Percentiles rank a stretch among this genome's conserved stretches.
Evolutionary conservation across 2,888 invertebrate species (phyloP).

Genomic region (Coenonympha glycerion): DNA sequence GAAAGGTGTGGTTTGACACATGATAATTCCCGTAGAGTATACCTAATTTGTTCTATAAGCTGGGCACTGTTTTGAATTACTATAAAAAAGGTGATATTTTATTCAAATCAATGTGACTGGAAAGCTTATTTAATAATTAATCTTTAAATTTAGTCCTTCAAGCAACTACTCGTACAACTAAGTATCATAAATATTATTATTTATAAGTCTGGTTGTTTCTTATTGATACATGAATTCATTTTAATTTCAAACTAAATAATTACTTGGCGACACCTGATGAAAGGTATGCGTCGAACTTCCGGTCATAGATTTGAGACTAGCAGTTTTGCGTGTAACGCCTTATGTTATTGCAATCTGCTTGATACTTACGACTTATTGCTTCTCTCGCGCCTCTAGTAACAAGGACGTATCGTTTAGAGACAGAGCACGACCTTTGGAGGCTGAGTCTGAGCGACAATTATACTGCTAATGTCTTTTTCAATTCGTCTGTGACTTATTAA

Average conservation of each 20-base stretch:
- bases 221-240: too few relatives aligned
- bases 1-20: too few relatives aligned
- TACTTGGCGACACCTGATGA: conserved; percentile 53
- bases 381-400: conserved; percentile 23
- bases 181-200: too few relatives aligned
- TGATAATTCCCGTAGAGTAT: too few relatives aligned
- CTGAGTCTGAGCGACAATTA: conserved; percentile 65
- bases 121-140: too few relatives aligned
- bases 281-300: conserved; percentile 66
- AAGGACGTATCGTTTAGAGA: conserved; percentile 59
- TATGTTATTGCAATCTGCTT: conserved; percentile 43
- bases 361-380: conserved; percentile 44
- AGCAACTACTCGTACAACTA: too few relatives aligned
- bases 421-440: conserved; percentile 65
- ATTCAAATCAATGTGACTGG: too few relatives aligned
- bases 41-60: too few relatives aligned
- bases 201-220: too few relatives aligned
- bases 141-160: too few relatives aligned
- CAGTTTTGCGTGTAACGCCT: conserved; percentile 42
- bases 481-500: conserved; percentile 11
- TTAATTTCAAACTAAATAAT: not conserved
- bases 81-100: too few relatives aligned
- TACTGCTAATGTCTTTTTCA: conserved; percentile 37
- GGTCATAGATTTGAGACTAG: conserved; percentile 64
- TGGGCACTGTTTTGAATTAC: too few relatives aligned